These are phyloP conservation scores for Athripsodes cinereus DNA, from an alignment of 2,888 invertebrate genomes.

Conservation along the genomic window DNA sequence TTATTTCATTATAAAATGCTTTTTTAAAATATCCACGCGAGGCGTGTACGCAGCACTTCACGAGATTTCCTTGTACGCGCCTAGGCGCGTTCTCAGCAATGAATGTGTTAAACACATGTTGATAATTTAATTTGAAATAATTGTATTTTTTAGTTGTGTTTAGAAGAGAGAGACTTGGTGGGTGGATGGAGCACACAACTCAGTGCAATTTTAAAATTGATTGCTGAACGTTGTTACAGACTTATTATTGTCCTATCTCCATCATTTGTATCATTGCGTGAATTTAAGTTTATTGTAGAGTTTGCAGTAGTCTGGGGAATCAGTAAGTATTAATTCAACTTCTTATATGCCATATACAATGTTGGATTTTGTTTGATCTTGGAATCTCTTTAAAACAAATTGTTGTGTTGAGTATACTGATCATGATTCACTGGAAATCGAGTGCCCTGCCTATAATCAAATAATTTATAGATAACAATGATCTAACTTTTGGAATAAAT, in stretches of 20 bases:
- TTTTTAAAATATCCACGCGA: too few species aligned
- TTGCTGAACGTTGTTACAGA: constrained; percentile 70
- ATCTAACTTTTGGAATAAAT: too few species aligned
- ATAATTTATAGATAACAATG: too few species aligned
- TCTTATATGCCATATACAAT: background rate
- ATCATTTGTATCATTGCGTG: constrained; percentile 65
- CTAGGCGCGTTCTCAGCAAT: background rate
- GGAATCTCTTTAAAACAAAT: too few species aligned
- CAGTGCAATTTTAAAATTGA: constrained; percentile 64
- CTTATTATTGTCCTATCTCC: constrained; percentile 75
- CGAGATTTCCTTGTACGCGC: background rate
- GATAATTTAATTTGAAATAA: background rate
- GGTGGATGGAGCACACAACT: constrained; percentile 66
- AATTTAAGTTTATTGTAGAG: constrained; percentile 71
- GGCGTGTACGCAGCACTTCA: too few species aligned
- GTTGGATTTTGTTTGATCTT: background rate
- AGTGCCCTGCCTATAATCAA: background rate
- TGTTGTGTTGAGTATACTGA: too few species aligned
- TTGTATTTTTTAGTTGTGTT: constrained; percentile 54
- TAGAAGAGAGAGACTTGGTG: constrained; percentile 66
- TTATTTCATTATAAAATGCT: too few species aligned
- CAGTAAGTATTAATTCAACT: constrained; percentile 44
- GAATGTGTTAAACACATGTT: too few species aligned
- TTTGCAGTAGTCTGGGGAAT: constrained; percentile 78
- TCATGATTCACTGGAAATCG: background rate